A percentile compares a stretch with the other conserved stretches of the same genome.
These are phyloP conservation scores for Sebastes hopkinsi DNA, from an alignment of 2,797 vertebrate genomes.

Conservation along the genomic window DNA sequence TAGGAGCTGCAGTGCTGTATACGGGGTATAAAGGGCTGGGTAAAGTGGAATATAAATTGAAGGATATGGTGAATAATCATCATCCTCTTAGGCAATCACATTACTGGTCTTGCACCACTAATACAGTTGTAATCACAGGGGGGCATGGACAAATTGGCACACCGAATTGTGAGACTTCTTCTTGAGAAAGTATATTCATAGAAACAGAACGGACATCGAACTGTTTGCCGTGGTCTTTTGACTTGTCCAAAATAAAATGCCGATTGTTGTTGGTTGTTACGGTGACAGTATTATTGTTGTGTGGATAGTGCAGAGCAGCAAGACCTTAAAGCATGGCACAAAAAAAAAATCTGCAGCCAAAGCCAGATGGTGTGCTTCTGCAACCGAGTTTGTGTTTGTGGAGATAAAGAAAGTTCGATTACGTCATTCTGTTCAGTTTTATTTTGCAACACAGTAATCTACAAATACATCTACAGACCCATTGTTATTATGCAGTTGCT, in stretches of 20 bases:
- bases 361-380: background rate
- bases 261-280: background rate
- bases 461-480: background rate
- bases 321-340: background rate
- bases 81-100: background rate
- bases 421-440: background rate
- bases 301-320: background rate
- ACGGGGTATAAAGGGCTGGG: background rate
- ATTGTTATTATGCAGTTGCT: background rate
- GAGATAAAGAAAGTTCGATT: constrained; percentile 3
- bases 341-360: constrained; percentile 9
- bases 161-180: background rate
- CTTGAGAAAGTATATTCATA: background rate
- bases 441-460: background rate
- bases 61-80: background rate
- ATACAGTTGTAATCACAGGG: background rate
- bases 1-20: background rate
- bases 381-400: background rate
- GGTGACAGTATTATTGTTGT: background rate
- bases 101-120: background rate
- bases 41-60: background rate
- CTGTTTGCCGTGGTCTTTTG: background rate
- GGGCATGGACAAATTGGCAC: background rate
- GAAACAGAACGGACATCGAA: background rate
- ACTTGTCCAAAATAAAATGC: background rate